These are phyloP conservation scores for Lasiurus cinereus DNA, from an alignment of 2,113 vertebrate species.

Conservation along the genomic window DNA sequence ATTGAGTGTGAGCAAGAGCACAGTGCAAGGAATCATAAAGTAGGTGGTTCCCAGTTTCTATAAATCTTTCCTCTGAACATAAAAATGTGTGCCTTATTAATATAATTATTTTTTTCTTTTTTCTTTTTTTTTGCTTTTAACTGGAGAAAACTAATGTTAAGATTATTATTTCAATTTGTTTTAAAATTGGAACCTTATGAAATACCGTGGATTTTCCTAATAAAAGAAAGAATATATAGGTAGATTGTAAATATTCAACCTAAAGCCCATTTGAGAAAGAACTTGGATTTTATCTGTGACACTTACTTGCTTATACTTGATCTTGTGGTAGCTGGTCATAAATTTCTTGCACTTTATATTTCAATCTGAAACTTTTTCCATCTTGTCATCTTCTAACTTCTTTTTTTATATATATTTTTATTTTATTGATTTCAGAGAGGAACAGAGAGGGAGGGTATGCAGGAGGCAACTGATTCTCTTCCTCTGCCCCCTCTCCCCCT, in stretches of 20 bases:
- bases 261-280: background rate
- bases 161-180: background rate
- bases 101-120: background rate
- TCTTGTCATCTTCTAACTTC: background rate
- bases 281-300: background rate
- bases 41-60: constrained; percentile 79
- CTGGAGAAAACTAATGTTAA: background rate
- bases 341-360: background rate
- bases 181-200: constrained; percentile 34
- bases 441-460: background rate
- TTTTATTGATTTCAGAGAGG: too few species aligned
- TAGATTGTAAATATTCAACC: background rate
- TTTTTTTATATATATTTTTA: too few species aligned
- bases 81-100: background rate
- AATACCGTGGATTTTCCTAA: constrained; percentile 7
- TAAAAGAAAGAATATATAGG: background rate
- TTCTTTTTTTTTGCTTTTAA: constrained; percentile 22
- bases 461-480: background rate
- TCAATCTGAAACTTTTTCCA: background rate
- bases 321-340: background rate
- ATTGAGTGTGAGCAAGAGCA: constrained; percentile 91
- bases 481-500: too few species aligned
- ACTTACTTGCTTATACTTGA: constrained; percentile 20
- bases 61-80: background rate
- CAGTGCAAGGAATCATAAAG: constrained; percentile 95